A percentile compares a stretch with the other conserved stretches of the same genome.
Conservation (phyloP, 2,888 invertebrate species). For the Brachynemurus nebulosus region DNA sequence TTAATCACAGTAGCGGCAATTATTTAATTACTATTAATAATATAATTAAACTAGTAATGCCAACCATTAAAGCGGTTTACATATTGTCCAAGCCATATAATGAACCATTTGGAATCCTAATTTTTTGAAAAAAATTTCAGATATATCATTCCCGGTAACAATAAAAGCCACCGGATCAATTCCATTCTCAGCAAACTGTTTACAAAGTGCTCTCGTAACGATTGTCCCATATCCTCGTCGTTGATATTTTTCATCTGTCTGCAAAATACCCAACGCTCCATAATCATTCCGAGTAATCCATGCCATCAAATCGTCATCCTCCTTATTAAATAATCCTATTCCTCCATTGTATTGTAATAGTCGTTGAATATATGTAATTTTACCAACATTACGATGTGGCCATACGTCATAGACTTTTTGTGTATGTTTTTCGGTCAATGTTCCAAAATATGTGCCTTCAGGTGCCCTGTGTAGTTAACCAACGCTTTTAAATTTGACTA, state of each 20-base stretch:
- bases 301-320: slow-evolving; percentile 19
- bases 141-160: slow-evolving; percentile 18
- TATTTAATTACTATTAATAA: too few species aligned
- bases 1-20: too few species aligned
- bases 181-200: slow-evolving; percentile 19
- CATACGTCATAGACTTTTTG: slow-evolving; percentile 19
- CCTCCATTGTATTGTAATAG: slow-evolving; percentile 20
- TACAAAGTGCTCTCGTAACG: slow-evolving; percentile 20
- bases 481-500: too few species aligned
- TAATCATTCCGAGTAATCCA: slow-evolving; percentile 22
- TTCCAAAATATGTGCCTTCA: slow-evolving; percentile 20
- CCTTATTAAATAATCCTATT: slow-evolving; percentile 21
- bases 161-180: slow-evolving; percentile 18
- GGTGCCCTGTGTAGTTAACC: too few species aligned
- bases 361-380: slow-evolving; percentile 16
- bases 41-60: too few species aligned
- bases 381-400: slow-evolving; percentile 21
- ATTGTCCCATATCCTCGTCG: slow-evolving; percentile 22
- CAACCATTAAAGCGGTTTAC: too few species aligned
- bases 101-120: slow-evolving; percentile 11
- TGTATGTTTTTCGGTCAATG: slow-evolving; percentile 18
- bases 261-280: slow-evolving; percentile 20
- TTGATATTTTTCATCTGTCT: slow-evolving; percentile 20
- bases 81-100: slow-evolving; percentile 4
- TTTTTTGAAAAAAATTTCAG: slow-evolving; percentile 19